Base-by-base conservation (phyloP, 2,888 invertebrate genomes). In the Drosophila borealis region DNA sequence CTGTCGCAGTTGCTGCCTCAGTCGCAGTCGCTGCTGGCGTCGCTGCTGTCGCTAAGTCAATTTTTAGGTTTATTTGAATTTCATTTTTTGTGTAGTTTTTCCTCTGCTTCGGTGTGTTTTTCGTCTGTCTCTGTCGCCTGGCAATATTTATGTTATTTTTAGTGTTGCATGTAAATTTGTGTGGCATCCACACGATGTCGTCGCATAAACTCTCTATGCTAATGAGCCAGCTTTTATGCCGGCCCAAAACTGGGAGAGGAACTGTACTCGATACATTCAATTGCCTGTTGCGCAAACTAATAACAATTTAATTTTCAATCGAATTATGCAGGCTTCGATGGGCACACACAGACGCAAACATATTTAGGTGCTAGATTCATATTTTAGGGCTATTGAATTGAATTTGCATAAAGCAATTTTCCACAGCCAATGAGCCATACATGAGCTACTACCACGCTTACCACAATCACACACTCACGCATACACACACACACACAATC, bases 51-150 rank as follows among this genome's bases (percentile, higher is more conserved):
- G 72, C 75, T 70, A 86, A 83, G 89, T 83, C 84, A 83, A 83
- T 83, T 89, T 84, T 78, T 84, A 84, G 88, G 89, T 88, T 81
- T 84, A 89, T 84, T 83, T 83, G 75, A 83, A 88, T 86, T 86
- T 88, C 64, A 85, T 80, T 76, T 78, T 82, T 63, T 45, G 44
- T 55, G 46, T 80, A 80, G 80, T 80, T 83, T 88, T 87, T 68
- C 62, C 49, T 41, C 25, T 41, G 57, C 51, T 51, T 60, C 54
- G 36, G 33, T 62, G 63, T 57, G 41, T 53, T 41, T 54, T 39
- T 56, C 41, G 44, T 54, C 42, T 36, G 49, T 54, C 36, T 39
- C 46, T 61, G 67, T 61, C 65, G 74, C 67, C 62, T 72, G 63
- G 56, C 65, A 67, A 70, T 78, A 61, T 81, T 81, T 74, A 71